These are phyloP conservation scores for Eremophila alpestris DNA, from an alignment of 2,797 vertebrate species.

Conservation along the genomic window DNA sequence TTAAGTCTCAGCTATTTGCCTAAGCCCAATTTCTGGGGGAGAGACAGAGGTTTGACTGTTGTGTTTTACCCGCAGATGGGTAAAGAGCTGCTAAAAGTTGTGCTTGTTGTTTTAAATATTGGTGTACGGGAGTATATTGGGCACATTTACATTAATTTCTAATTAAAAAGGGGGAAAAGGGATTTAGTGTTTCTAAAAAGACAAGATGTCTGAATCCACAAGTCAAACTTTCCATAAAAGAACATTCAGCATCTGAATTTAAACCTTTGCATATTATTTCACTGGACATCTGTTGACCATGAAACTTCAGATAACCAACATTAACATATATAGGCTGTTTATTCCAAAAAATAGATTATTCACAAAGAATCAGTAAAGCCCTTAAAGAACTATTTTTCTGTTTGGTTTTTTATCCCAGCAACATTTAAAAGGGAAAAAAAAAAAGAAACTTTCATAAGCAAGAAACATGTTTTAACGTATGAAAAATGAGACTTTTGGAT, in stretches of 20 bases:
- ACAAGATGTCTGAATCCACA: background rate
- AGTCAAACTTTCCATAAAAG: constrained; percentile 43
- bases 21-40: background rate
- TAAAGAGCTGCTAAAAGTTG: background rate
- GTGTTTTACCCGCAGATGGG: background rate
- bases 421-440: background rate
- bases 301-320: constrained; percentile 73
- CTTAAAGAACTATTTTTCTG: constrained; percentile 41
- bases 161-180: background rate
- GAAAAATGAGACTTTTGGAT: constrained; percentile 64
- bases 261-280: constrained; percentile 54
- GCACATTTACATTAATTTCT: background rate
- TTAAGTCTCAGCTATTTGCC: constrained; percentile 25
- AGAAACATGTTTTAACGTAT: constrained; percentile 38
- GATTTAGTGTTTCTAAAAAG: background rate
- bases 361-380: constrained; percentile 44
- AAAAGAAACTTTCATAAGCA: background rate
- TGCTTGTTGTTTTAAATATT: background rate
- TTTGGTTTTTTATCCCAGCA: background rate
- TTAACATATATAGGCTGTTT: constrained; percentile 73
- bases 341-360: constrained; percentile 61
- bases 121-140: background rate
- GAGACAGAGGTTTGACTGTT: background rate
- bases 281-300: constrained; percentile 52
- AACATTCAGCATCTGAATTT: constrained; percentile 17